Base-by-base conservation (phyloP, 2,888 invertebrate species). In the Eumacrocentrus americanus region DNA sequence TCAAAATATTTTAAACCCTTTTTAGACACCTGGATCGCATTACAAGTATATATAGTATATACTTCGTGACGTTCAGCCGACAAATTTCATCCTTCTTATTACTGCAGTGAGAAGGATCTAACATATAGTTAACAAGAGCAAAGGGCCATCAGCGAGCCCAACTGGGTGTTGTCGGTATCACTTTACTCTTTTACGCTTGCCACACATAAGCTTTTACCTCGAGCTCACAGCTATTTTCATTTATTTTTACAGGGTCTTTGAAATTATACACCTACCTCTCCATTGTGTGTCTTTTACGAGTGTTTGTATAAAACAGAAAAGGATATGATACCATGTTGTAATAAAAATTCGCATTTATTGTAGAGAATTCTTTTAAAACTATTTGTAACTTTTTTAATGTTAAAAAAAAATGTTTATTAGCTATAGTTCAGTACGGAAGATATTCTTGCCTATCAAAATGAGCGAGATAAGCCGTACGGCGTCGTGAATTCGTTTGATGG, bases 1-100 rank as follows among this genome's bases (percentile, higher is more conserved):
- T 61, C 57, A 57, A 61, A 61, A 61, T 61, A 61, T 57, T 57
- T n/a, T n/a, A 11, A 46, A 51, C 57, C 61, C 57, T 56, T 61
- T 46, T 12, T 25, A 4, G 29, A 29, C 29, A 9, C 4, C 9
- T 6, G 29, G 29, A 29, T 29, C 29, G 9, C 29, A 29, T 29
- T 29, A 29, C 29, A 29, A 29, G 29, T 6, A 9, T n/a, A n/a
- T n/a, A n/a, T n/a, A n/a, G n/a, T n/a, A n/a, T n/a, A n/a, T 29
- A 6, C 29, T 4, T 6, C 29, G 29, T 29, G 29, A n/a, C 29
- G 29, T 29, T 29, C 29, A 29, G 29, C 29, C 5, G 29, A 29
- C 29, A 29, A 29, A 29, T 29, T 29, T 29, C 29, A 29, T 29
- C 29, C 29, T 29, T 29, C 9, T 29, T 29, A 9, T 4, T 29